These are phyloP conservation scores for Amblyraja radiata DNA, from an alignment of 2,797 vertebrate genomes.

Conservation along the genomic window DNA sequence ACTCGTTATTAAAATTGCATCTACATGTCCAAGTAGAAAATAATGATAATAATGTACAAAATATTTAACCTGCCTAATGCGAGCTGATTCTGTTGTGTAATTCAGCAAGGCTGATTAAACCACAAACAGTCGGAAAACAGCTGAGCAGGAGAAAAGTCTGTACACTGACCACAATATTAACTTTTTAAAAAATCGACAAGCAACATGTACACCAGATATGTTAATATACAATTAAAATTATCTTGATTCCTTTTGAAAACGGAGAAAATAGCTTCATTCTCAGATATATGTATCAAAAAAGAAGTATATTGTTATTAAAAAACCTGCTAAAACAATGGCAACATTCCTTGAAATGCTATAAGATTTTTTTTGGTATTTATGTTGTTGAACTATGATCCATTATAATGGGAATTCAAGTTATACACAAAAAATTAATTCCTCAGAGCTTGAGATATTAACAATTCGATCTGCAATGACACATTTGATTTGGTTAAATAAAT, in stretches of 20 bases:
- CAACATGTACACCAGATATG: slow-evolving; percentile 29
- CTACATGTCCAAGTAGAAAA: neutral
- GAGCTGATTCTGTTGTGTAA: neutral
- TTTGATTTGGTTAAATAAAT: slow-evolving; percentile 25
- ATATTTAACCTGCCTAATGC: neutral
- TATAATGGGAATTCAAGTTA: neutral
- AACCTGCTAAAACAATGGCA: neutral
- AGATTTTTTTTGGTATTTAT: neutral
- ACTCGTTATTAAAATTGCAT: neutral
- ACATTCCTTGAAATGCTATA: neutral
- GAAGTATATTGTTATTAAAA: neutral
- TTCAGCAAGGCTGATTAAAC: slow-evolving; percentile 8
- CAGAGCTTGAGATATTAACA: neutral
- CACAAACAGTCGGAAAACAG: neutral
- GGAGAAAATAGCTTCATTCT: neutral
- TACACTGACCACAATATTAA: neutral
- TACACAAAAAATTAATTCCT: neutral
- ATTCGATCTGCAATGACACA: neutral
- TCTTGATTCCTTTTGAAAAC: slow-evolving; percentile 17
- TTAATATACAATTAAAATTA: neutral
- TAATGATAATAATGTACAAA: neutral
- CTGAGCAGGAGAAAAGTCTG: slow-evolving; percentile 20
- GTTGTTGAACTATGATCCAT: neutral
- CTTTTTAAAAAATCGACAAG: slow-evolving; percentile 5
- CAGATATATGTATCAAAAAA: neutral